These are phyloP conservation scores for Ameiurus melas DNA, from an alignment of 2,113 vertebrate species.

Conservation along the genomic window DNA sequence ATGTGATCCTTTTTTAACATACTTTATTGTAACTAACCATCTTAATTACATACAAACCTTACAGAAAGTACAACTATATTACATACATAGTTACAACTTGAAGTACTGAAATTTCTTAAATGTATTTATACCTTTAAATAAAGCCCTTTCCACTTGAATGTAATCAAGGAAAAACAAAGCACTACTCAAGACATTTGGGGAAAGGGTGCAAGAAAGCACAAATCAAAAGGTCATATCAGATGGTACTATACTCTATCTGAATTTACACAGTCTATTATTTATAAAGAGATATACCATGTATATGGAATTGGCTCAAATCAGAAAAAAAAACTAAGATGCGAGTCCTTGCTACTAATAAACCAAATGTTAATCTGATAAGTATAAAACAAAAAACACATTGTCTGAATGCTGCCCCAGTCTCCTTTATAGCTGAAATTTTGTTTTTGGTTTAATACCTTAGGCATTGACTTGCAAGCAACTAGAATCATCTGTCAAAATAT, in stretches of 20 bases:
- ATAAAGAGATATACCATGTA: neutral
- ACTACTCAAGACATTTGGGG: neutral
- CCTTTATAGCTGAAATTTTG: constrained; percentile 6
- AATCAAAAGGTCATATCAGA: neutral
- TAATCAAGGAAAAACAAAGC: neutral
- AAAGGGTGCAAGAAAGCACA: neutral
- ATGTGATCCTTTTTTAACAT: constrained; percentile 26
- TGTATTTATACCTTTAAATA: constrained; percentile 35
- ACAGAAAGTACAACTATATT: constrained; percentile 67
- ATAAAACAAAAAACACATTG: neutral
- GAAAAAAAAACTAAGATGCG: neutral
- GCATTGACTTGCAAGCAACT: neutral
- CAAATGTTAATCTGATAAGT: neutral
- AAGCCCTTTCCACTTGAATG: constrained; percentile 54
- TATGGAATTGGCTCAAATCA: neutral
- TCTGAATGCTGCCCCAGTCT: neutral
- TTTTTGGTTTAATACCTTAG: neutral
- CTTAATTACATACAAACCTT: constrained; percentile 73
- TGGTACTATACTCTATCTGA: neutral
- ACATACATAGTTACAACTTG: constrained; percentile 44
- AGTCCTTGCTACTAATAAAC: neutral
- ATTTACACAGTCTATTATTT: neutral
- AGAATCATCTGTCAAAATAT: neutral
- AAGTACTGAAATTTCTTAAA: constrained; percentile 52
- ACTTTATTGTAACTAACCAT: constrained; percentile 70